Conservation (phyloP, 92 coral and sea anemone genomes). For the Parazoanthus atlanticus region DNA sequence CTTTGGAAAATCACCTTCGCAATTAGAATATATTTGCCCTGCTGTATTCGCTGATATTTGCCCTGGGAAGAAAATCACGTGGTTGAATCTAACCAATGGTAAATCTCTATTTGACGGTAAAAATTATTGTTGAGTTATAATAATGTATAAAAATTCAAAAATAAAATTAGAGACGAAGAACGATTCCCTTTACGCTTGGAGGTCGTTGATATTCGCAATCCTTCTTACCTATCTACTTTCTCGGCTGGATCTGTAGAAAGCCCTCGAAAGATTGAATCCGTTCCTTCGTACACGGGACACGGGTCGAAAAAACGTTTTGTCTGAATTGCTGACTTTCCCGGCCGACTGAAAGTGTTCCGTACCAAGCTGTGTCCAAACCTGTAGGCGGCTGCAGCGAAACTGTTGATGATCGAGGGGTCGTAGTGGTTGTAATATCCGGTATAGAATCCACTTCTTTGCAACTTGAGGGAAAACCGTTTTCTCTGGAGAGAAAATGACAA, state of each 20-base stretch:
- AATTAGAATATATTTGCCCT: too few relatives aligned
- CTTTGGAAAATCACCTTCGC: too few relatives aligned
- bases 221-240: conserved; percentile 9
- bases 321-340: background rate
- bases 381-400: conserved; percentile 49
- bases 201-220: background rate
- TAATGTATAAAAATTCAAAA: too few relatives aligned
- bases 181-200: too few relatives aligned
- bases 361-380: conserved; percentile 52
- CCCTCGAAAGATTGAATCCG: conserved; percentile 26
- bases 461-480: background rate
- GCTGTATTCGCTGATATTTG: too few relatives aligned
- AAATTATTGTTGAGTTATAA: too few relatives aligned
- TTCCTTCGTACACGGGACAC: conserved; percentile 33
- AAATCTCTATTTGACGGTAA: too few relatives aligned
- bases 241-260: conserved; percentile 13
- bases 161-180: too few relatives aligned
- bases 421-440: conserved; percentile 10
- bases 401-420: conserved; percentile 36
- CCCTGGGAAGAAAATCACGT: too few relatives aligned
- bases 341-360: conserved; percentile 25
- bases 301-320: conserved; percentile 35
- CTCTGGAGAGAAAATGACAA: background rate
- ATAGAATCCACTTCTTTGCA: background rate
- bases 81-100: too few relatives aligned